Evolutionary conservation across 2,888 invertebrate species (phyloP).

Genomic region (Chrysina gloriosa): DNA sequence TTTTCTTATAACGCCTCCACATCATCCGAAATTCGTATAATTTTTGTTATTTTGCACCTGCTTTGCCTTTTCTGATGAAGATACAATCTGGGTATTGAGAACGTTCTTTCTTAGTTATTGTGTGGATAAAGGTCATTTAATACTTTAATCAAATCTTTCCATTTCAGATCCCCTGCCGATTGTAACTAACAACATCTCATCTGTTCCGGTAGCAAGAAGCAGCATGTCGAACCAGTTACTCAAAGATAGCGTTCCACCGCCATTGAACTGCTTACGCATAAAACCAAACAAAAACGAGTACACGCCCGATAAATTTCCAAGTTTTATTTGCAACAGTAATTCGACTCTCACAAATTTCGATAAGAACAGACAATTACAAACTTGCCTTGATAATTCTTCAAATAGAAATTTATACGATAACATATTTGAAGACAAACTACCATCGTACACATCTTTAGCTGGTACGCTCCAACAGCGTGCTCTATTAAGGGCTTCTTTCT

Average conservation of each 20-base stretch:
- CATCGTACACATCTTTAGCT: conserved; percentile 59
- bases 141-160: no score
- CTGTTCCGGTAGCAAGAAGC: neutral
- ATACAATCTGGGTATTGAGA: no score
- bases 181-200: neutral
- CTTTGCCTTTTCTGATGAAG: no score
- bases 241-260: neutral
- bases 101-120: no score
- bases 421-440: conserved; percentile 50
- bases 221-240: neutral
- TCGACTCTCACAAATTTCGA: neutral
- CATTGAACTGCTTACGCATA: neutral
- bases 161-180: conserved; percentile 15
- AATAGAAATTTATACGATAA: conserved; percentile 30
- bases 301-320: conserved; percentile 5
- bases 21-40: no score
- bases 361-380: neutral
- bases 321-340: conserved; percentile 1
- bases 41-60: no score
- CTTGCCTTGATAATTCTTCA: conserved; percentile 7
- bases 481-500: conserved; percentile 58
- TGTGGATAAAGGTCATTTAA: no score
- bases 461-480: conserved; percentile 57
- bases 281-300: neutral
- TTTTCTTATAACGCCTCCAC: no score